Evolutionary conservation across 2,888 invertebrate genomes (phyloP).

Genomic region (Smittia sp.): DNA sequence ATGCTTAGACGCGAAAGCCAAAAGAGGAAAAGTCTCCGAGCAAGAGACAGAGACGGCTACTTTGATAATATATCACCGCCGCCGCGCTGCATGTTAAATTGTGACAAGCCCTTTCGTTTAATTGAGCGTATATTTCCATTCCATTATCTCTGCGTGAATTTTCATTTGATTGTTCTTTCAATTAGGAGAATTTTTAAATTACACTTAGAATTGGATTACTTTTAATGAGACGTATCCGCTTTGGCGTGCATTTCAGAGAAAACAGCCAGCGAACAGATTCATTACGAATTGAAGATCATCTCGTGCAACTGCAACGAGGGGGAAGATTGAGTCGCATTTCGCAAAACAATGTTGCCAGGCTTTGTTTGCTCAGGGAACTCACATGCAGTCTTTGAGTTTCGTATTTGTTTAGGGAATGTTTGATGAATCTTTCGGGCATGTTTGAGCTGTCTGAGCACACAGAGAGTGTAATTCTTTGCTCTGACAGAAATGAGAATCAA

Average conservation of each 20-base stretch:
- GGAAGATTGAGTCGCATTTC: no score
- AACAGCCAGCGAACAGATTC: neutral
- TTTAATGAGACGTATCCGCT: slow-evolving; percentile 40
- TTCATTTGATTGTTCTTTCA: slow-evolving; percentile 40
- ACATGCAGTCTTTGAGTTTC: neutral
- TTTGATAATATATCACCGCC: slow-evolving; percentile 12
- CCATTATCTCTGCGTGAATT: slow-evolving; percentile 39
- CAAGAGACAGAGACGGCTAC: neutral
- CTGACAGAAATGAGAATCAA: slow-evolving; percentile 25
- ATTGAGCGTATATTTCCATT: slow-evolving; percentile 35
- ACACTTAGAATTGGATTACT: slow-evolving; percentile 39
- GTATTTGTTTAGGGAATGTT: slow-evolving; percentile 5
- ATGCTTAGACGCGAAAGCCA: neutral
- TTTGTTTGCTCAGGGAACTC: neutral
- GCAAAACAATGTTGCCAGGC: neutral
- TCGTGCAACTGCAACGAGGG: no score
- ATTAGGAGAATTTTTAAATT: slow-evolving; percentile 34
- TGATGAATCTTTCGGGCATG: slow-evolving; percentile 14
- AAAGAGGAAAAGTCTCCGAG: neutral
- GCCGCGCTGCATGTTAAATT: slow-evolving; percentile 15
- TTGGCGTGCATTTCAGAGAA: neutral
- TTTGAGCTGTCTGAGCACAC: neutral
- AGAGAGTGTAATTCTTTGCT: neutral
- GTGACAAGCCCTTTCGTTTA: slow-evolving; percentile 40
- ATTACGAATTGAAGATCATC: neutral